Conservation (phyloP, 1,140 invertebrate genomes). For the Lepidurus arcticus region DNA sequence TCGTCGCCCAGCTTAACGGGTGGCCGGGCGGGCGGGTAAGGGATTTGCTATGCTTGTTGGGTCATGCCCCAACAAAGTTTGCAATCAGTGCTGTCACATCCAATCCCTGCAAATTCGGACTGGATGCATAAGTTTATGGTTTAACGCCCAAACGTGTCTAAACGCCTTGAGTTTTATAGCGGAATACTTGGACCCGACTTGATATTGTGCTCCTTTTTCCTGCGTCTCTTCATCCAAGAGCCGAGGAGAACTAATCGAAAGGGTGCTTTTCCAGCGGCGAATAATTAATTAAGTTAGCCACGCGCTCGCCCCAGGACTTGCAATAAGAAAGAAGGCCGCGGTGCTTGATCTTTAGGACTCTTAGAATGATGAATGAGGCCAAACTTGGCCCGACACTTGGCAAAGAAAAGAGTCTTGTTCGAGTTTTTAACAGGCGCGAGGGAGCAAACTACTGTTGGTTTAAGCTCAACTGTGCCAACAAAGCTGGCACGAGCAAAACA, state of each 20-base stretch:
- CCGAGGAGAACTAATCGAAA: background rate
- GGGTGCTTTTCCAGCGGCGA: background rate
- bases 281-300: constrained; percentile 17
- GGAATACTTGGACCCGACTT: background rate
- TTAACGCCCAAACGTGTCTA: background rate
- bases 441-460: background rate
- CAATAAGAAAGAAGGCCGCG: background rate
- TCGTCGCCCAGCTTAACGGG: background rate
- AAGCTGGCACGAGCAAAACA: background rate
- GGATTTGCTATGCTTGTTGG: background rate
- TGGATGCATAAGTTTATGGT: background rate
- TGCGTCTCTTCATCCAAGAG: background rate
- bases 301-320: background rate
- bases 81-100: background rate
- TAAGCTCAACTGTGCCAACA: background rate
- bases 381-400: constrained; percentile 18
- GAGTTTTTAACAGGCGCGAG: background rate
- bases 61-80: background rate
- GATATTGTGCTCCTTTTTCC: background rate
- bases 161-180: background rate
- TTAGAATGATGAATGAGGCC: background rate
- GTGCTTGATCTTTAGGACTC: background rate
- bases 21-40: too few relatives aligned
- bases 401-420: background rate
- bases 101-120: background rate